Conservation (phyloP, 1,140 invertebrate genomes). For the Diorhabda sublineata region DNA sequence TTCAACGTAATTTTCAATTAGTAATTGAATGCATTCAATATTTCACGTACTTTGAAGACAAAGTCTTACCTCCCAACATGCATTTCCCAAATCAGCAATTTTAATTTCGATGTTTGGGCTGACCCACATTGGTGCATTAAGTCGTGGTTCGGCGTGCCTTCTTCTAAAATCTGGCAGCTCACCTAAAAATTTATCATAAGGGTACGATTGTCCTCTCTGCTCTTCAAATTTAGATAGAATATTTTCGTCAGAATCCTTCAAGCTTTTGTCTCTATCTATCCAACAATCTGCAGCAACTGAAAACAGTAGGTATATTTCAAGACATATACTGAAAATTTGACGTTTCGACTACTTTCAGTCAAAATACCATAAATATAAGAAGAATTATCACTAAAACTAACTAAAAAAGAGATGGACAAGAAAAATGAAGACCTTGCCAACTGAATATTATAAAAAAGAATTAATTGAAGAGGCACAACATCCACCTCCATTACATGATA, state of each 20-base stretch:
- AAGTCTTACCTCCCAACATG: constrained; percentile 85
- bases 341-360: no score
- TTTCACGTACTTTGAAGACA: not conserved
- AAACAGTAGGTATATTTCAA: constrained; percentile 5
- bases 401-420: no score
- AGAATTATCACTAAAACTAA: no score
- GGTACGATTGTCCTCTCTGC: constrained; percentile 32
- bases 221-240: constrained; percentile 21
- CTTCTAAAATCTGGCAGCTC: constrained; percentile 31
- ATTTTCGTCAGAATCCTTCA: constrained; percentile 25
- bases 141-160: constrained; percentile 26
- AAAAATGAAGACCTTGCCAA: no score
- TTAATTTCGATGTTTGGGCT: constrained; percentile 84
- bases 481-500: no score
- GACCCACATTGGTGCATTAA: constrained; percentile 54
- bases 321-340: no score
- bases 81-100: constrained; percentile 98
- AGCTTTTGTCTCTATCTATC: constrained; percentile 22
- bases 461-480: no score
- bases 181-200: constrained; percentile 27
- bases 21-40: not conserved
- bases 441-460: no score
- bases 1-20: not conserved
- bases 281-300: constrained; percentile 32
- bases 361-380: no score